Conservation (phyloP, 2,888 invertebrate genomes). For the Himalopsyche tibetana region DNA sequence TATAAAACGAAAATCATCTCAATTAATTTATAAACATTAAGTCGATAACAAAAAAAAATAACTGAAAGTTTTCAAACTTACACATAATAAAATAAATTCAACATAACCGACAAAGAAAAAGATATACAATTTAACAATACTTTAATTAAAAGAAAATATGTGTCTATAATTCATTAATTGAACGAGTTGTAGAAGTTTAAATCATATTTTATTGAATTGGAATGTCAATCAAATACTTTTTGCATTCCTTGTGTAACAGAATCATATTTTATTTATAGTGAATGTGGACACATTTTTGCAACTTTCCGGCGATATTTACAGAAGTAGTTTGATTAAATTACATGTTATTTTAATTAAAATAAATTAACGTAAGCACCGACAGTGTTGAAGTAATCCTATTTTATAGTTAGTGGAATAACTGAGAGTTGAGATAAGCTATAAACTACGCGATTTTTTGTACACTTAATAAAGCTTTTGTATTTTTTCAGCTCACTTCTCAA, state of each 20-base stretch:
- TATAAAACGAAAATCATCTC: background rate
- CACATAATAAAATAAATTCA: too few relatives aligned
- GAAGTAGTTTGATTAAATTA: background rate
- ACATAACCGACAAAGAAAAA: too few relatives aligned
- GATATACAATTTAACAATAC: too few relatives aligned
- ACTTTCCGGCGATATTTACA: conserved; percentile 1
- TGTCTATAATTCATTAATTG: too few relatives aligned
- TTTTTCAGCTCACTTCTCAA: background rate
- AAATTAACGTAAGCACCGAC: conserved; percentile 19
- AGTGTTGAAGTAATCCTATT: background rate
- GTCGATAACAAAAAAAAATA: background rate
- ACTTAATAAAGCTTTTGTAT: background rate
- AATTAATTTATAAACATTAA: background rate
- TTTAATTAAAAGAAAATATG: too few relatives aligned
- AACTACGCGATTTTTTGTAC: conserved; percentile 18
- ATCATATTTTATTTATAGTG: too few relatives aligned
- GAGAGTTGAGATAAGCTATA: background rate
- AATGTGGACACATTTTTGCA: background rate
- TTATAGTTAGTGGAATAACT: background rate
- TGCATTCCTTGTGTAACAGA: too few relatives aligned
- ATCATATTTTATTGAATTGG: too few relatives aligned
- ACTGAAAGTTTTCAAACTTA: too few relatives aligned
- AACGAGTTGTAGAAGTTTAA: too few relatives aligned
- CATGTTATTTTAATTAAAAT: background rate
- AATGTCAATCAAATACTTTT: too few relatives aligned